Percentiles rank a stretch among this genome's conserved stretches.
Conservation (phyloP, 2,888 invertebrate species). For the Metellina segmentata region DNA sequence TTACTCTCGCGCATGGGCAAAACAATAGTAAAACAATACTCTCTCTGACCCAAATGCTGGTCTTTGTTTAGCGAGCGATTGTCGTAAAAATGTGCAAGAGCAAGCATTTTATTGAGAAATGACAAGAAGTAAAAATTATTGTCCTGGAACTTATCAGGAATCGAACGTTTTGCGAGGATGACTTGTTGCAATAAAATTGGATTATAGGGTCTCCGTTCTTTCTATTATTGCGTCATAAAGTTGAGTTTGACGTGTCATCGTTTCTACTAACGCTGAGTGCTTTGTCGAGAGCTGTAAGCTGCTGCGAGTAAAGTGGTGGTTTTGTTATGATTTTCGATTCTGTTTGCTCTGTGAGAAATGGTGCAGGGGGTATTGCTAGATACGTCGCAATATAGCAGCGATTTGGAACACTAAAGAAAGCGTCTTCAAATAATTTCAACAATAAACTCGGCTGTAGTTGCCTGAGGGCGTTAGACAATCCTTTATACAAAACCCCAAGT, state of each 20-base stretch:
- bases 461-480: too few species aligned
- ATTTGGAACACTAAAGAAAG: not conserved
- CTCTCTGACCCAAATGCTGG: not conserved
- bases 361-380: not conserved
- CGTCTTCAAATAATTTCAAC: too few species aligned
- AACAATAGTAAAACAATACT: slow-evolving; percentile 25
- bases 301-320: not conserved
- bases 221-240: slow-evolving; percentile 66
- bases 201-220: slow-evolving; percentile 17
- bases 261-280: not conserved
- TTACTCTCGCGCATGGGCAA: not conserved
- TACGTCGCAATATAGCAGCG: not conserved
- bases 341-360: not conserved
- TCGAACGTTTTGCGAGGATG: slow-evolving; percentile 14
- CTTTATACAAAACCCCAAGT: too few species aligned
- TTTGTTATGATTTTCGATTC: not conserved
- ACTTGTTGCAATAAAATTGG: slow-evolving; percentile 66
- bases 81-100: slow-evolving; percentile 31
- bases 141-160: slow-evolving; percentile 39
- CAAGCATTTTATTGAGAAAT: slow-evolving; percentile 49
- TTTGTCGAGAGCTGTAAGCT: not conserved
- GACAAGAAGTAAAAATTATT: slow-evolving; percentile 58
- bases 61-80: slow-evolving; percentile 6
- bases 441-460: too few species aligned
- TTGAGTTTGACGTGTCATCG: not conserved